Evolutionary conservation across 2,797 vertebrate species (phyloP).

Genomic region (Hydrophis major): DNA sequence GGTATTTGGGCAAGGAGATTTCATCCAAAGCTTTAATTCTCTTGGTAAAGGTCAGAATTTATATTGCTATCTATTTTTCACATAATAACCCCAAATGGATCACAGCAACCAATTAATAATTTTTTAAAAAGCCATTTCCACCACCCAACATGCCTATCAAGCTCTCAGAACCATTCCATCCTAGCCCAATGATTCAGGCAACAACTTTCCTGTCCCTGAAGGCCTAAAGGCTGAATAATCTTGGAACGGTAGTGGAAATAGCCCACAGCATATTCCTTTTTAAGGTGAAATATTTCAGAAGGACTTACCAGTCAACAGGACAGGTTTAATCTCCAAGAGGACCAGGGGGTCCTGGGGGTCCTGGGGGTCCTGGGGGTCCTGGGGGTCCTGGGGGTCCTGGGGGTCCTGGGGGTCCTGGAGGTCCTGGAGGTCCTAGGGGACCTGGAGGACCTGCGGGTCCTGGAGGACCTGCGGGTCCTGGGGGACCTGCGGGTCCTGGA

Average conservation of each 20-base stretch:
- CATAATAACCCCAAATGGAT: background rate
- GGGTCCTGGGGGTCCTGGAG: background rate
- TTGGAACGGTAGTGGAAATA: background rate
- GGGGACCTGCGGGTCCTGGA: background rate
- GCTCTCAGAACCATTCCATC: background rate
- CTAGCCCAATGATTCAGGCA: background rate
- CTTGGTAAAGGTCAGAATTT: background rate
- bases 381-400: accelerated
- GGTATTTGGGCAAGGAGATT: background rate
- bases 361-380: accelerated
- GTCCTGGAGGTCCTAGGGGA: too few relatives aligned
- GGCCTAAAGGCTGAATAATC: background rate
- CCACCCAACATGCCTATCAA: background rate
- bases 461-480: too few relatives aligned
- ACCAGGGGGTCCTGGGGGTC: background rate
- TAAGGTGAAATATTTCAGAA: background rate
- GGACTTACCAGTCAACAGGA: background rate
- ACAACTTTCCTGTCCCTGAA: background rate
- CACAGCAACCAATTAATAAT: background rate
- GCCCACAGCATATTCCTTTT: background rate
- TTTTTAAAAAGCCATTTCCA: background rate
- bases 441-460: too few relatives aligned
- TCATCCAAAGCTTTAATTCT: background rate
- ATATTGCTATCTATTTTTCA: background rate
- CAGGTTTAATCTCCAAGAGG: background rate